Percentiles rank a stretch among this genome's conserved stretches.
phyloP scores from a whole-genome alignment of 2,113 vertebrate species.

The Sialia sialis region DNA sequence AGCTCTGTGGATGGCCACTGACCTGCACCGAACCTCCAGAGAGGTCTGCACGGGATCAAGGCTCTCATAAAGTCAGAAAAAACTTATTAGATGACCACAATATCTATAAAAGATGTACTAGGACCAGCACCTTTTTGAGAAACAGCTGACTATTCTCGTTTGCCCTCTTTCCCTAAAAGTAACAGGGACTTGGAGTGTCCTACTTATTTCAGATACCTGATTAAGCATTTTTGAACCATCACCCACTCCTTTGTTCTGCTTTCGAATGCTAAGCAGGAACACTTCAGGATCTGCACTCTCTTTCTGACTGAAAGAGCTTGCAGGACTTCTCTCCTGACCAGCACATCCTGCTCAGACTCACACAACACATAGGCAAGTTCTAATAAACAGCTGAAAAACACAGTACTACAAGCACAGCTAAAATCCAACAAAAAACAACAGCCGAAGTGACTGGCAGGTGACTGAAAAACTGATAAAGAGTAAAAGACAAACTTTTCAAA shows the following conservation, averaged over 20 bases:
- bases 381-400: neutral
- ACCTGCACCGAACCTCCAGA: rapidly evolving
- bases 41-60: neutral
- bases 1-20: neutral
- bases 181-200: neutral
- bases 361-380: rapidly evolving
- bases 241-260: neutral
- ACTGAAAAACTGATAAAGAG: neutral
- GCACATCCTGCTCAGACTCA: neutral
- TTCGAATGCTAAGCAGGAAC: slow-evolving; percentile 2
- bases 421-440: neutral
- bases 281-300: neutral
- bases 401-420: neutral
- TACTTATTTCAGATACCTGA: slow-evolving; percentile 39
- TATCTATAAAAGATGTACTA: neutral
- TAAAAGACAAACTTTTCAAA: neutral
- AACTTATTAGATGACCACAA: neutral
- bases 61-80: neutral
- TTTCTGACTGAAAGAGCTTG: neutral
- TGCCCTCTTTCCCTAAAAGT: neutral
- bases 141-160: neutral
- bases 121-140: neutral
- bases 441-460: neutral
- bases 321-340: neutral
- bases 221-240: slow-evolving; percentile 37